A percentile compares a stretch with the other conserved stretches of the same genome.
Conservation (phyloP, 2,888 invertebrate species). For the Stratiomys singularior region DNA sequence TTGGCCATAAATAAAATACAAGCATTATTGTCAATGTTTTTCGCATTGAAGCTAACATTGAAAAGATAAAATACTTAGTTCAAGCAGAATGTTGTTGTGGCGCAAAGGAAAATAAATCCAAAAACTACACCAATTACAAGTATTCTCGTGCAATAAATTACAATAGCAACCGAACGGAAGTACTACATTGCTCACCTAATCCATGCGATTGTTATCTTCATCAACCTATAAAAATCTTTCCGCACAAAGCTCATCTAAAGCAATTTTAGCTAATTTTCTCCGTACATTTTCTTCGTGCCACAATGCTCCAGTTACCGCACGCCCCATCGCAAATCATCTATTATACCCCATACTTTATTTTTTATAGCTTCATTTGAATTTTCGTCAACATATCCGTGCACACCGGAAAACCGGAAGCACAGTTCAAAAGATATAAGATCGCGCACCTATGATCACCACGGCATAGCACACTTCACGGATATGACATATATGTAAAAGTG, state of each 20-base stretch:
- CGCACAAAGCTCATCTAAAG: constrained; percentile 29
- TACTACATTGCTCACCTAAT: constrained; percentile 3
- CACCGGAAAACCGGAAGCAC: constrained; percentile 42
- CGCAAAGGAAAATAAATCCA: too few relatives aligned
- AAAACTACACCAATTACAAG: too few relatives aligned
- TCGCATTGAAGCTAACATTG: too few relatives aligned
- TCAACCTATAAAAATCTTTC: constrained; percentile 26
- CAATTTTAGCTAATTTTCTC: constrained; percentile 41
- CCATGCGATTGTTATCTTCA: neutral
- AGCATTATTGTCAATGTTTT: too few relatives aligned
- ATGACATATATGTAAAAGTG: constrained; percentile 9
- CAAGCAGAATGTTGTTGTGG: too few relatives aligned
- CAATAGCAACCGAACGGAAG: constrained; percentile 7
- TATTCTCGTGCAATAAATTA: too few relatives aligned
- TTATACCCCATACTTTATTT: neutral
- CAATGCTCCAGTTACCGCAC: neutral
- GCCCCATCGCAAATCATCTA: constrained; percentile 30
- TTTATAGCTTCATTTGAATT: constrained; percentile 29
- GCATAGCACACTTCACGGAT: constrained; percentile 6
- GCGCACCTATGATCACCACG: constrained; percentile 38
- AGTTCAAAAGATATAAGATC: constrained; percentile 47
- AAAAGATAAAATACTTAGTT: too few relatives aligned
- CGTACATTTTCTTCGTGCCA: constrained; percentile 15
- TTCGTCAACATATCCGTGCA: constrained; percentile 15
- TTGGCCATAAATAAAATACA: too few relatives aligned